Base-by-base conservation (phyloP, 2,797 vertebrate species). In the Buceros bicornis region DNA sequence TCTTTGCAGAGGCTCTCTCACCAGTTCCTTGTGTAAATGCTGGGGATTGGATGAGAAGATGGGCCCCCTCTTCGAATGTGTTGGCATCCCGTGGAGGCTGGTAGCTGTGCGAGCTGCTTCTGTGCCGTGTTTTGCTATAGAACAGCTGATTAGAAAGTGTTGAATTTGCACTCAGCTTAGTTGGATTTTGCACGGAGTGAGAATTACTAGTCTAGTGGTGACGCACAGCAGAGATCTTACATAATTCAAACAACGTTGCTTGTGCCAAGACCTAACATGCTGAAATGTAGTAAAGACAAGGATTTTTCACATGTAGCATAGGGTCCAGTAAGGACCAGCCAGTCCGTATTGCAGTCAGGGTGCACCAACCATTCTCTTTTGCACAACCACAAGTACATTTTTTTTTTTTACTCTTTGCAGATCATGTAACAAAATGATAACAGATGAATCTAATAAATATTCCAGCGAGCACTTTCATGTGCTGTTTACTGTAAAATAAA, bases 391-490 rank as follows among this genome's bases (percentile, higher is more conserved):
- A 37, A 77, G 47, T 61, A 8, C 66, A 40, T 60, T 70, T 87
- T 67, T 54, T 91, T 67, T 65, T 35, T 71, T 40, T 40, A 40
- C 37, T 83, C 77, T 85, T 79, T 65, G 17, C 66, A 74, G 80
- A 78, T 92, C 51, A 35, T n/a, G 35, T 82, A 83, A 51, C 72
- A 76, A 69, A 92, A 76, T 3, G 4, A 29, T 90, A 93, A 65
- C 79, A 88, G 76, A 82, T 85, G 76, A 88, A 80, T 87, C 76
- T 82, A 95, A 73, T 87, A 94, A 94, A 88, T 93, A 72, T 35
- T 74, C 78, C 25, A 11, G 60, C 31, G 47, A 57, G 69, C 57
- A 31, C 79, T 93, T 90, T 91, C 47, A 74, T 61, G 48, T 82
- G 53, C 67, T 85, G 47, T 71, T 95, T 94, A 61, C 40, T 93